Evolutionary conservation across 2,888 invertebrate genomes (phyloP).

Genomic region (Cloeon dipterum): DNA sequence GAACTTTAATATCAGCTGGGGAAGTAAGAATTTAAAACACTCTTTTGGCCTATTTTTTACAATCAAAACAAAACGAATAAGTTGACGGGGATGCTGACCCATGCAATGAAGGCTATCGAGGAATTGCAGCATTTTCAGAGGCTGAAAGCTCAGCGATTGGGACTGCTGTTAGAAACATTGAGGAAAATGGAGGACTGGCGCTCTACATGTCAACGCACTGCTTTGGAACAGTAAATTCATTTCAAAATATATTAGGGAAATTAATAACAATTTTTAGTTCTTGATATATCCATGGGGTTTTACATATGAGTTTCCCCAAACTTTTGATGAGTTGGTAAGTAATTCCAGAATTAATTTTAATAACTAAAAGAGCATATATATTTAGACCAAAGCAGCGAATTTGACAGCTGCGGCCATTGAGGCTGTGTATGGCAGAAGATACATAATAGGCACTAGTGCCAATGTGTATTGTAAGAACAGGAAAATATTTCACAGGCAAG

Average conservation of each 20-base stretch:
- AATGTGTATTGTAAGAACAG: background rate
- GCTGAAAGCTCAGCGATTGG: background rate
- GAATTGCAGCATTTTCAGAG: background rate
- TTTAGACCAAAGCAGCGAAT: background rate
- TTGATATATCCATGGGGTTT: background rate
- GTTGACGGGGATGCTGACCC: background rate
- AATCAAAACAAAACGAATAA: too few relatives aligned
- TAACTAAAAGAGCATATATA: background rate
- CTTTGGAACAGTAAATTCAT: background rate
- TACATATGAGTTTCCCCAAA: background rate
- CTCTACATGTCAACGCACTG: background rate
- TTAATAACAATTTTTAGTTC: background rate
- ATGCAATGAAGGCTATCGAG: background rate
- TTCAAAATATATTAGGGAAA: background rate
- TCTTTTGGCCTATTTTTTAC: too few relatives aligned
- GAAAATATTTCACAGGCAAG: background rate
- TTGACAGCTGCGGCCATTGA: background rate
- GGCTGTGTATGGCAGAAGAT: background rate
- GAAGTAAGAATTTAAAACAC: background rate
- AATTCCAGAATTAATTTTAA: too few relatives aligned
- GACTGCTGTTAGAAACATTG: background rate
- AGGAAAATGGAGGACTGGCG: background rate
- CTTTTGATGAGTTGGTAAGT: background rate
- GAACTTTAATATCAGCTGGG: constrained; percentile 19
- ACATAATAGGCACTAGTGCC: background rate